phyloP scores from a whole-genome alignment of 2,113 vertebrate species.

The Myotis yumanensis region DNA sequence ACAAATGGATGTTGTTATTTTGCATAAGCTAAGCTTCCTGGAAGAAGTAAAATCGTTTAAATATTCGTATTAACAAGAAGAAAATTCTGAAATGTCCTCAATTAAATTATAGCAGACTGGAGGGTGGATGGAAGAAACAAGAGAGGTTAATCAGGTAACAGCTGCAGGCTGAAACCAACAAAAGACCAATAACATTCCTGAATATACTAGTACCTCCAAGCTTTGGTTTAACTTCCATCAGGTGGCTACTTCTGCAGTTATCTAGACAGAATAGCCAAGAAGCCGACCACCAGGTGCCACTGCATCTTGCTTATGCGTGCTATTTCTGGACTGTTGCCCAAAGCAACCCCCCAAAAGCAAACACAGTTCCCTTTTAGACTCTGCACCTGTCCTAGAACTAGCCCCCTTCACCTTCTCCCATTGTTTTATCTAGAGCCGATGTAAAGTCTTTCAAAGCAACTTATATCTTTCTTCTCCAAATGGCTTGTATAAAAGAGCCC shows the following conservation, averaged over 20 bases:
- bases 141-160: background rate
- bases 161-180: background rate
- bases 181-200: background rate
- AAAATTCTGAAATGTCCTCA: background rate
- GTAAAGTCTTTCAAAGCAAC: background rate
- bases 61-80: conserved; percentile 9
- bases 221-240: background rate
- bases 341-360: background rate
- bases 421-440: background rate
- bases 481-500: background rate
- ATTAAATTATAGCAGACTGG: background rate
- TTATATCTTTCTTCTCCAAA: background rate
- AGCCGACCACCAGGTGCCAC: background rate
- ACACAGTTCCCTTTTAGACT: background rate
- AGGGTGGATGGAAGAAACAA: background rate
- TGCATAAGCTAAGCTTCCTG: background rate
- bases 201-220: no score
- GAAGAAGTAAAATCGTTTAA: conserved; percentile 26
- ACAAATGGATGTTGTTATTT: background rate
- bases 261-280: background rate
- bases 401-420: no score
- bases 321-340: background rate
- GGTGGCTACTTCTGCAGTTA: background rate
- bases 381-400: background rate
- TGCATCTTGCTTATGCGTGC: background rate